Evolutionary conservation across 1,140 invertebrate species (phyloP), one percentile per base, ranked within the genome.

Genomic region (Trichoplusia ni): DNA sequence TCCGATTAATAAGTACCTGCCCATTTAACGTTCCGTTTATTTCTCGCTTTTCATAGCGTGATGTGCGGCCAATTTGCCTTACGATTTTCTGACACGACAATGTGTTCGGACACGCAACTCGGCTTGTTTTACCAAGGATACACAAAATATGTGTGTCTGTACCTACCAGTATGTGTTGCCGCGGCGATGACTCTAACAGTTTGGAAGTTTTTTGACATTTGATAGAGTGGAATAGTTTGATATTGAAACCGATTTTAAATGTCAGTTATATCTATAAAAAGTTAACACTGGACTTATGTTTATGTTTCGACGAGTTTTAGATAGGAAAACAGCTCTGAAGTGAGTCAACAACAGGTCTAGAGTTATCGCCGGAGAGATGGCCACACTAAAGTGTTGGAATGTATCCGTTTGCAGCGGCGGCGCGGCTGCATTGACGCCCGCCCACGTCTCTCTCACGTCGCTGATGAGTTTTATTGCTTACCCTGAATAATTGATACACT

Each of bases 1-100:
- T 78, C 65, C 67, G 69, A 79, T 72, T 77, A 69, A 76, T 77
- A 71, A 73, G 71, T 75, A 76, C 71, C 47, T 76, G 67, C 63
- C 62, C 61, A 65, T 35, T 72, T 75, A 67, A 73, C 75, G 73
- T 73, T 70, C 67, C 73, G 71, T 75, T 71, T 77, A 69, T 68
- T 71, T 72, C 64, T 65, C 59, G 64, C 63, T 64, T 76, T 63
- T 62, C 35, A 62, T 65, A 67, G 63, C 61, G 68, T 66, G 67
- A 62, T 69, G 63, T 44, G 56, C 58, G 54, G 53, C 56, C 64
- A 72, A 67, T 69, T 67, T 64, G 58, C 25, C 51, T 63, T 54
- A 61, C 33, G 38, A 65, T 70, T 67, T 69, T 73, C 49, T 64
- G 60, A 58, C 67, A 69, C 67, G 67, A 64, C 61, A 64, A 51